Conservation (phyloP, 2,888 invertebrate genomes). For the Ectobius pallidus region DNA sequence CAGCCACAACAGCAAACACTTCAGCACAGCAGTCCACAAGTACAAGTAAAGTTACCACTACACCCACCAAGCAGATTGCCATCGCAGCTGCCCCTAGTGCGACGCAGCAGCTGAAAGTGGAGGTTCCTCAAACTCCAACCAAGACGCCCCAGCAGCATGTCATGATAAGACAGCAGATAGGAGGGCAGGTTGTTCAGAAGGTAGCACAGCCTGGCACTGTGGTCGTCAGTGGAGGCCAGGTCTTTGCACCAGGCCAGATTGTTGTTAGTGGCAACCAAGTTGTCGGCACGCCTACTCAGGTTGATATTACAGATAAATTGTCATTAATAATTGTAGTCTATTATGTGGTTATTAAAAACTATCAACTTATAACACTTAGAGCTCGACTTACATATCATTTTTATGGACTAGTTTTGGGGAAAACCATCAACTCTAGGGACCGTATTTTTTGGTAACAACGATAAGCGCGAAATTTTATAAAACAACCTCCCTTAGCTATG, state of each 20-base stretch:
- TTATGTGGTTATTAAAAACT: no score
- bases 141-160: constrained; percentile 39
- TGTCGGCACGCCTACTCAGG: constrained; percentile 44
- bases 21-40: constrained; percentile 47
- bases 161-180: constrained; percentile 44
- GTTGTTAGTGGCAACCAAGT: constrained; percentile 46
- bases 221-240: constrained; percentile 54
- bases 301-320: not conserved
- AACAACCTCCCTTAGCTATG: no score
- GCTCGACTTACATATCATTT: no score
- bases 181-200: constrained; percentile 54
- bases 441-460: no score
- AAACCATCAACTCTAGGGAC: no score
- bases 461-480: no score
- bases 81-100: constrained; percentile 46
- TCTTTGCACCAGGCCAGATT: constrained; percentile 47
- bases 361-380: no score
- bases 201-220: constrained; percentile 49
- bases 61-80: constrained; percentile 46
- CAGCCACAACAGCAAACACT: constrained; percentile 46
- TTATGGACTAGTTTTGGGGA: no score
- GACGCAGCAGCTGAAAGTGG: not conserved
- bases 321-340: no score
- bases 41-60: constrained; percentile 47
- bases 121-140: constrained; percentile 33